phyloP scores from a whole-genome alignment of 2,113 vertebrate species.

The Puma concolor region DNA sequence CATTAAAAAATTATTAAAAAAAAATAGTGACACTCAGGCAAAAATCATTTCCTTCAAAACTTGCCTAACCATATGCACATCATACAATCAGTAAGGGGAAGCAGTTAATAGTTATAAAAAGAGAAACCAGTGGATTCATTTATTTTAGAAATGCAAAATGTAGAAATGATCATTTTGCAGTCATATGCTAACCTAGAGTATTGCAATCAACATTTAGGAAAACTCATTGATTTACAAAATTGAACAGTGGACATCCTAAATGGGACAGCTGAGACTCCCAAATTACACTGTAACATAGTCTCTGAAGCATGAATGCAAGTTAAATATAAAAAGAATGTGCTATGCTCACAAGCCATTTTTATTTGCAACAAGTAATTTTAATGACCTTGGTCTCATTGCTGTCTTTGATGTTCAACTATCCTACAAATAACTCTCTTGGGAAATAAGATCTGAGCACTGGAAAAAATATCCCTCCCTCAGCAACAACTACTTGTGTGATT shows the following conservation, averaged over 20 bases:
- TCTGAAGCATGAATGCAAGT: conserved; percentile 51
- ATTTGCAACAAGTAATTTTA: conserved; percentile 36
- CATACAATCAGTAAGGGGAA: not conserved
- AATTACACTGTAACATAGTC: conserved; percentile 5
- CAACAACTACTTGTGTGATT: not conserved
- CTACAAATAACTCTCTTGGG: conserved; percentile 49
- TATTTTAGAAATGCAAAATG: conserved; percentile 24
- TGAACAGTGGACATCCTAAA: conserved; percentile 37
- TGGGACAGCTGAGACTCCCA: conserved; percentile 30
- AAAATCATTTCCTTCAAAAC: not conserved
- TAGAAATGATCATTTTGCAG: not conserved
- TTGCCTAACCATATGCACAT: not conserved
- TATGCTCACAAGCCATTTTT: conserved; percentile 51
- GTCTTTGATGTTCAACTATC: conserved; percentile 25
- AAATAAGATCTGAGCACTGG: not conserved
- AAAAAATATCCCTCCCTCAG: not conserved
- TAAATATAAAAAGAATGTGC: conserved; percentile 48
- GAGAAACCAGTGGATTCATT: not conserved
- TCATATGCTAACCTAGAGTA: not conserved
- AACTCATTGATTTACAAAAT: conserved; percentile 50
- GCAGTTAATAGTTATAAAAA: not conserved
- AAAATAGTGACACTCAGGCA: not conserved
- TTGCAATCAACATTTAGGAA: conserved; percentile 14
- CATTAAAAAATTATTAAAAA: no score
- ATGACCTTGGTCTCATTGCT: conserved; percentile 38